Conservation (phyloP, 2,797 vertebrate genomes). For the Artibeus lituratus region DNA sequence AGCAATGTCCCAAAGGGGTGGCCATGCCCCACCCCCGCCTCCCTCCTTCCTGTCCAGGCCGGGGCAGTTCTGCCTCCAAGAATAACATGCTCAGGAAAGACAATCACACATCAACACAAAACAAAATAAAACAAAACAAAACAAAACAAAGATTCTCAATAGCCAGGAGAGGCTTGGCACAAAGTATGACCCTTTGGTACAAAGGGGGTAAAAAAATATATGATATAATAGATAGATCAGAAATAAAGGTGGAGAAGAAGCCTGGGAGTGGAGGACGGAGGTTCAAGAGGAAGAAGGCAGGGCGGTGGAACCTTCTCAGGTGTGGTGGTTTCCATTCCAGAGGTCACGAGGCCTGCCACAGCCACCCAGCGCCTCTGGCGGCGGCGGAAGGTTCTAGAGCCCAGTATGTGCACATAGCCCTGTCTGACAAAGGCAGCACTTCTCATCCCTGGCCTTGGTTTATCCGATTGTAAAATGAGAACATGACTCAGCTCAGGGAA, state of each 20-base stretch:
- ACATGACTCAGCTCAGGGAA: too few species aligned
- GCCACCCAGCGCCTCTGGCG: not conserved
- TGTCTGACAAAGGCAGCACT: not conserved
- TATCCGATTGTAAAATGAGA: not conserved
- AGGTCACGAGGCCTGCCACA: not conserved
- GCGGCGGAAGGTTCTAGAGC: not conserved
- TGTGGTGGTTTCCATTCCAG: not conserved
- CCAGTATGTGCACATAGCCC: not conserved
- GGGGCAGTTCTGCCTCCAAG: slow-evolving; percentile 28
- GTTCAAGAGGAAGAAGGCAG: not conserved
- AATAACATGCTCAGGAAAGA: slow-evolving; percentile 68
- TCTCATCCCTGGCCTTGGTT: not conserved
- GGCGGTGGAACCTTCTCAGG: not conserved
- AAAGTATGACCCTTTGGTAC: not conserved
- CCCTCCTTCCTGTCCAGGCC: not conserved
- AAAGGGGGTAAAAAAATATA: not conserved
- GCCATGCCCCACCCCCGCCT: not conserved
- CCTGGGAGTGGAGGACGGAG: not conserved
- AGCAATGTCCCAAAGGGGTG: not conserved
- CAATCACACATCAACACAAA: not conserved
- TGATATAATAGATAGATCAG: not conserved
- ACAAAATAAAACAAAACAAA: not conserved
- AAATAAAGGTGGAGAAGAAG: not conserved
- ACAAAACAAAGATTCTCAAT: slow-evolving; percentile 1
- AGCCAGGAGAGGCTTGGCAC: not conserved